These are phyloP conservation scores for Callopanchax toddi DNA, from an alignment of 2,113 vertebrate species.

Conservation along the genomic window DNA sequence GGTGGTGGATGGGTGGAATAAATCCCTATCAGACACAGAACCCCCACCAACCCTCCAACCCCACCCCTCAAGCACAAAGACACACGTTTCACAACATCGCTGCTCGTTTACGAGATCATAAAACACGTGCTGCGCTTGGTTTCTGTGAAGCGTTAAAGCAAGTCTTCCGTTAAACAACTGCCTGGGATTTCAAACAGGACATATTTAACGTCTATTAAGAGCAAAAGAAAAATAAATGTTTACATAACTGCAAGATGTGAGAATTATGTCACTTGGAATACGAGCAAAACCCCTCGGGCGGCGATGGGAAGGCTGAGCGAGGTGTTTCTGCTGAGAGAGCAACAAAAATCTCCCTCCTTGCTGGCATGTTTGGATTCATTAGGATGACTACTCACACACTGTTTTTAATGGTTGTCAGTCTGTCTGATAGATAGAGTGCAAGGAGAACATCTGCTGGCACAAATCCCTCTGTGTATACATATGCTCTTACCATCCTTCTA, in stretches of 20 bases:
- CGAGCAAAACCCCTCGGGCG: not conserved
- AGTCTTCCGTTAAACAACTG: constrained; percentile 78
- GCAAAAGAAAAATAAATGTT: constrained; percentile 55
- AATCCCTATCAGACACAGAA: constrained; percentile 79
- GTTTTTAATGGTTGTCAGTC: constrained; percentile 77
- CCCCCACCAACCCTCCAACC: constrained; percentile 41
- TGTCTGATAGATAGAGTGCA: constrained; percentile 77
- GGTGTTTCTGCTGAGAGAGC: constrained; percentile 45
- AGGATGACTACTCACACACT: constrained; percentile 61
- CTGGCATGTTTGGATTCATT: constrained; percentile 70
- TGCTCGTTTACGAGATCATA: constrained; percentile 83
- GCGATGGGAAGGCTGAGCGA: constrained; percentile 13
- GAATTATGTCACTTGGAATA: constrained; percentile 15
- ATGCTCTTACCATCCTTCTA: constrained; percentile 57
- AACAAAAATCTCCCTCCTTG: constrained; percentile 24
- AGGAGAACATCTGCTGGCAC: constrained; percentile 75
- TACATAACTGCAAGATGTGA: constrained; percentile 28
- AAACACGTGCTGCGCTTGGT: constrained; percentile 79
- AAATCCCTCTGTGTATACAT: constrained; percentile 69
- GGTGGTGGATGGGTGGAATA: constrained; percentile 56
- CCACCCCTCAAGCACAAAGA: constrained; percentile 56
- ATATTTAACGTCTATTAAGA: constrained; percentile 60
- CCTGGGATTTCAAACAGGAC: constrained; percentile 68
- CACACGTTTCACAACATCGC: constrained; percentile 81
- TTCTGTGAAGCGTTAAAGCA: constrained; percentile 80